Evolutionary conservation across 2,113 vertebrate genomes (phyloP).

Genomic region (Lophura nycthemera): DNA sequence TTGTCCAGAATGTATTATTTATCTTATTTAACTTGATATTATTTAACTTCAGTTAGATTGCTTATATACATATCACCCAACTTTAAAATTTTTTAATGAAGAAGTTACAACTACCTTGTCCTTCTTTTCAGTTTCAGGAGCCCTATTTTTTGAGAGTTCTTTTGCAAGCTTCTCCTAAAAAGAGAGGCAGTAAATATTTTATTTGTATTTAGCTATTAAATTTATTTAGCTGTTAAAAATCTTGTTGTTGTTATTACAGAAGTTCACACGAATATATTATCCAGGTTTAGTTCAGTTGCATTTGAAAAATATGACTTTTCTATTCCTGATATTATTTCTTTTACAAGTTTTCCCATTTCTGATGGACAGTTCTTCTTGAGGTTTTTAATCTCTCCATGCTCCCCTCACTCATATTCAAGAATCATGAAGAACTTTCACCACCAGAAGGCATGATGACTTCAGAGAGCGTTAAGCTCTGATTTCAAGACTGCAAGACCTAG

Average conservation of each 20-base stretch:
- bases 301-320: background rate
- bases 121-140: conserved; percentile 69
- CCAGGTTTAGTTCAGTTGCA: background rate
- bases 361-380: background rate
- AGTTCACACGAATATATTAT: background rate
- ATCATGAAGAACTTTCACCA: background rate
- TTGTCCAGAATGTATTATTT: background rate
- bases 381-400: background rate
- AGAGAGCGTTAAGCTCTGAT: background rate
- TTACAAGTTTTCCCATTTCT: background rate
- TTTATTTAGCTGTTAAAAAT: background rate
- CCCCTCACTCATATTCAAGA: background rate
- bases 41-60: background rate
- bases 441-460: background rate
- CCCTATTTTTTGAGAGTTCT: conserved; percentile 19
- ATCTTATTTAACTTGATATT: background rate
- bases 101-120: conserved; percentile 68
- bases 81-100: background rate
- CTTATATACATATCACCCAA: background rate
- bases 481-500: background rate
- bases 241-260: background rate
- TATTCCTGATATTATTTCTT: background rate
- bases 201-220: background rate
- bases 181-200: conserved; percentile 9
- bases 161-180: conserved; percentile 75